phyloP scores from a whole-genome alignment of 2,888 invertebrate genomes.

The Acrobasis suavella region DNA sequence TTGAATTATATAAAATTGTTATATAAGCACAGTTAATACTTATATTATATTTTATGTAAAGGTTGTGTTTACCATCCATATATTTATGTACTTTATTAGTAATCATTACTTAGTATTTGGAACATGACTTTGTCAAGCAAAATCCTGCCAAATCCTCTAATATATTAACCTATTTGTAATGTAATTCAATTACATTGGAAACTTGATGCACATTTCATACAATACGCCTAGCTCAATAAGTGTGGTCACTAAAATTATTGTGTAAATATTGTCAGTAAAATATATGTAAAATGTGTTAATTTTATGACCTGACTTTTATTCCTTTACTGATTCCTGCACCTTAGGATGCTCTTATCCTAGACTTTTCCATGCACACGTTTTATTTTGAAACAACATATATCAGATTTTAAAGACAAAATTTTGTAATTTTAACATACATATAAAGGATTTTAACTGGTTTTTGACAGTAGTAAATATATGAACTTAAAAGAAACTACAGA shows the following conservation, averaged over 20 bases:
- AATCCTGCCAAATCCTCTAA: conserved; percentile 77
- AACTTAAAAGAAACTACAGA: no score
- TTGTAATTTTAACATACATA: no score
- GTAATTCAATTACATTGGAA: conserved; percentile 76
- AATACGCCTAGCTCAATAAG: conserved; percentile 80
- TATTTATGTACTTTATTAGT: conserved; percentile 50
- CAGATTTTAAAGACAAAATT: no score
- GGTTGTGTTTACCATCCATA: conserved; percentile 60
- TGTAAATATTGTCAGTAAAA: conserved; percentile 82
- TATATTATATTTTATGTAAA: conserved; percentile 63
- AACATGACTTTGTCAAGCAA: conserved; percentile 73
- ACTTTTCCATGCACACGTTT: no score
- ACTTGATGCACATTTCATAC: conserved; percentile 79
- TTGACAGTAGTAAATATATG: no score
- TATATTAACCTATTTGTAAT: conserved; percentile 61
- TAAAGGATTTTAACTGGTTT: no score
- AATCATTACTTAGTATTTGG: conserved; percentile 55
- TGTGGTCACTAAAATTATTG: conserved; percentile 79
- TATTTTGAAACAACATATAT: no score
- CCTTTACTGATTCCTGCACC: not conserved
- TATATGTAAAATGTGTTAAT: conserved; percentile 80
- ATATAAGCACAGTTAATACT: conserved; percentile 51
- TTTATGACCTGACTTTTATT: conserved; percentile 42
- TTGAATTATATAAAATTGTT: conserved; percentile 55
- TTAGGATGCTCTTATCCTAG: no score